Percentiles rank a stretch among this genome's conserved stretches.
These are phyloP conservation scores for Bufo gargarizans DNA, from an alignment of 2,113 vertebrate species.

Conservation along the genomic window DNA sequence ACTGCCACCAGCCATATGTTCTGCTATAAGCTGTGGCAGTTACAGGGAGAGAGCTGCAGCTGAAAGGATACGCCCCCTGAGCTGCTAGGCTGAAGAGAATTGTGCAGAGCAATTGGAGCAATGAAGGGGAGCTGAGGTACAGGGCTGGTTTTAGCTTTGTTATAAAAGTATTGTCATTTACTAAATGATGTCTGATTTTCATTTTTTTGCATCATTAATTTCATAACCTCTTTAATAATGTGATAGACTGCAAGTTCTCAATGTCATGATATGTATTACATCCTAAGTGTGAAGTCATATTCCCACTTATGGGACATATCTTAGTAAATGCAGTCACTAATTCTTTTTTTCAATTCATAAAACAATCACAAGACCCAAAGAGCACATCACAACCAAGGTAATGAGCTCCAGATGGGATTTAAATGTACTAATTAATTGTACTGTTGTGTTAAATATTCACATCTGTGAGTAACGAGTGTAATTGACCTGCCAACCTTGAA, in stretches of 20 bases:
- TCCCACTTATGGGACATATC: neutral
- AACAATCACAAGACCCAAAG: constrained; percentile 12
- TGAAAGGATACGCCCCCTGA: too few species aligned
- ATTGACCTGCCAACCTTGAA: constrained; percentile 55
- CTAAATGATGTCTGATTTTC: too few species aligned
- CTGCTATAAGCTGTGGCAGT: too few species aligned
- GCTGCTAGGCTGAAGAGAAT: too few species aligned
- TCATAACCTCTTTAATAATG: too few species aligned
- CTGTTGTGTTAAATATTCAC: constrained; percentile 48
- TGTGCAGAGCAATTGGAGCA: too few species aligned
- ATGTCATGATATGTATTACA: neutral
- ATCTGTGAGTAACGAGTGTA: constrained; percentile 52
- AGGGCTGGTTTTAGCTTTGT: too few species aligned
- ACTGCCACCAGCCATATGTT: too few species aligned
- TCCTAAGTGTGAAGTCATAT: constrained; percentile 16
- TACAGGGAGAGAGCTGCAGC: too few species aligned
- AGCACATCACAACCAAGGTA: constrained; percentile 40
- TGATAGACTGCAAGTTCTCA: neutral
- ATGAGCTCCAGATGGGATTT: constrained; percentile 57
- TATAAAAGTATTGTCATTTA: too few species aligned
- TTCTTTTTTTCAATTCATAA: constrained; percentile 5
- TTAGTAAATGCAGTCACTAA: neutral
- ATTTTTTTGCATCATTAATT: too few species aligned
- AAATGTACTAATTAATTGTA: constrained; percentile 56
- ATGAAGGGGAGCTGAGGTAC: too few species aligned